These are phyloP conservation scores for Hyalella azteca DNA, from an alignment of 2,888 invertebrate genomes.

Conservation along the genomic window DNA sequence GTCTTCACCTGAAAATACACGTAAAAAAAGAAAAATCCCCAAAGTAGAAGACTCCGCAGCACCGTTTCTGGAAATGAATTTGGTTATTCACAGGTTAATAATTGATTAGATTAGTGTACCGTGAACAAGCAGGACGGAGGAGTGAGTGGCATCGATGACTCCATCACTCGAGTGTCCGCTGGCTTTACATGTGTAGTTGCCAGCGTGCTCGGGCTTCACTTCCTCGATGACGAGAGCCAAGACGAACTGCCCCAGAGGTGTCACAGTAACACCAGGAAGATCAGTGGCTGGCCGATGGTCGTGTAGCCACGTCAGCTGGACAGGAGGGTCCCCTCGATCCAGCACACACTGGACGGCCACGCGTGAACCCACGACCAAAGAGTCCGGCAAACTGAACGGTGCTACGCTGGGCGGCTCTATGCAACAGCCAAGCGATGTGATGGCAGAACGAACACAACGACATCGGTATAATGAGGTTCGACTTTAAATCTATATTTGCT, in stretches of 20 bases:
- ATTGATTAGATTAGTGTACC: conserved; percentile 58
- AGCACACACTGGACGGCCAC: conserved; percentile 90
- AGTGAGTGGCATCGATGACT: conserved; percentile 51
- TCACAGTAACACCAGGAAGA: conserved; percentile 70
- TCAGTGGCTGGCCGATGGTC: conserved; percentile 65
- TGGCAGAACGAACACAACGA: neutral
- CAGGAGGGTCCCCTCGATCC: conserved; percentile 89
- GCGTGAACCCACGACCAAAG: conserved; percentile 80
- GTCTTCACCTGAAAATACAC: no score
- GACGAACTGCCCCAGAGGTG: conserved; percentile 83
- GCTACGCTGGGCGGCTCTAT: conserved; percentile 82
- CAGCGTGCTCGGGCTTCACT: conserved; percentile 59
- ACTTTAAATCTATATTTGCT: no score
- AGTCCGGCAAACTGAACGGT: conserved; percentile 81
- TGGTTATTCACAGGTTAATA: no score
- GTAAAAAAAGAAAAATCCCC: no score
- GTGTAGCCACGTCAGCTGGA: conserved; percentile 90
- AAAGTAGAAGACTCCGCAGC: no score
- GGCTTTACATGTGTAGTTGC: conserved; percentile 61
- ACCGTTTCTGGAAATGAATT: no score
- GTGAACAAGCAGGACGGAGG: conserved; percentile 59
- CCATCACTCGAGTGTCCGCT: conserved; percentile 59
- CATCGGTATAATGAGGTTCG: no score
- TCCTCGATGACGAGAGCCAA: conserved; percentile 64
- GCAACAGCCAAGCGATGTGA: neutral